These are phyloP conservation scores for Anthonomus grandis DNA, from an alignment of 1,140 invertebrate species.

Conservation along the genomic window DNA sequence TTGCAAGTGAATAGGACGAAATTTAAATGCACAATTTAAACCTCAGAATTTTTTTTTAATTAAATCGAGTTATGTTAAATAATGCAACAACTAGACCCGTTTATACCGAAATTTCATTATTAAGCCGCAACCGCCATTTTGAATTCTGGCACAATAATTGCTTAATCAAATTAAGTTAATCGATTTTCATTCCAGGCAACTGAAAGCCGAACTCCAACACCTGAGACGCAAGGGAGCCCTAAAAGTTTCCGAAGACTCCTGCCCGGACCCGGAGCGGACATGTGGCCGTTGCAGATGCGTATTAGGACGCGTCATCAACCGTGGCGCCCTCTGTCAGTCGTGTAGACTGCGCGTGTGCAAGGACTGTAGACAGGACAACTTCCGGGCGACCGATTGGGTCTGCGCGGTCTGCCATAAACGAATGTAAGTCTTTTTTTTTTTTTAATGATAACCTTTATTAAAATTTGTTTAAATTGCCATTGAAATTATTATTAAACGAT, in stretches of 20 bases:
- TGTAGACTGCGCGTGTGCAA: slow-evolving; percentile 72
- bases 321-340: slow-evolving; percentile 65
- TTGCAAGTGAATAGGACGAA: no score
- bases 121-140: neutral
- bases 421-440: slow-evolving; percentile 59
- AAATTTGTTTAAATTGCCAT: neutral
- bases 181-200: slow-evolving; percentile 55
- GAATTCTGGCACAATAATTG: neutral
- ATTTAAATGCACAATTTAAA: no score
- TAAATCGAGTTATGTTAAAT: no score
- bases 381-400: slow-evolving; percentile 63
- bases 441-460: neutral
- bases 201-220: slow-evolving; percentile 62
- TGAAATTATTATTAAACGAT: neutral
- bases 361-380: slow-evolving; percentile 64
- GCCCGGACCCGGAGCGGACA: slow-evolving; percentile 54
- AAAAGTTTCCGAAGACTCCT: slow-evolving; percentile 44
- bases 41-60: no score
- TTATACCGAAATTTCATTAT: no score
- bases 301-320: slow-evolving; percentile 71
- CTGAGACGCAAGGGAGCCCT: slow-evolving; percentile 59
- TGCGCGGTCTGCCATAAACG: slow-evolving; percentile 72
- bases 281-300: slow-evolving; percentile 68
- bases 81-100: no score
- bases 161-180: no score